Conservation (phyloP, 2,113 vertebrate species). For the Halcyon malimbica region DNA sequence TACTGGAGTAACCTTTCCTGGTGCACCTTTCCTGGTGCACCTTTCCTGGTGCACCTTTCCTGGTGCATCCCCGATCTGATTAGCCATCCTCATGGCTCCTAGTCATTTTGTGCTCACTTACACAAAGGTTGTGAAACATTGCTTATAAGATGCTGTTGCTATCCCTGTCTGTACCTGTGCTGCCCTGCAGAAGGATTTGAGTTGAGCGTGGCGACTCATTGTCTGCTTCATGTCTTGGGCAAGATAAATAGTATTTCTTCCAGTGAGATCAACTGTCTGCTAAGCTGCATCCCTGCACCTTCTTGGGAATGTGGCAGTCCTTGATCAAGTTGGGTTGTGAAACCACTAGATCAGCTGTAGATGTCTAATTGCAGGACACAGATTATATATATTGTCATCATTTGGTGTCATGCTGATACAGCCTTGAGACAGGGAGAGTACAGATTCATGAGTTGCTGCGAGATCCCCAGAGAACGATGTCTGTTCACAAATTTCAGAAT, state of each 20-base stretch:
- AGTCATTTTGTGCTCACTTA: background rate
- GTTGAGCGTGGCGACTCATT: background rate
- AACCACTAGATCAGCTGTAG: background rate
- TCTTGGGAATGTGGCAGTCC: background rate
- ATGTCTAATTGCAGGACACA: background rate
- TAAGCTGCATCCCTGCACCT: background rate
- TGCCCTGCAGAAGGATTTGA: background rate
- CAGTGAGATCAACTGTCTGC: background rate
- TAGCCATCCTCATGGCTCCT: background rate
- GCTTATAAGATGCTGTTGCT: background rate
- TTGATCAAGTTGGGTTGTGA: background rate
- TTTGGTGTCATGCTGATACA: background rate
- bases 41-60: background rate
- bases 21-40: background rate
- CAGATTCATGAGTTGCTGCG: background rate
- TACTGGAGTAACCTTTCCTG: background rate
- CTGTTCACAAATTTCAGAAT: background rate
- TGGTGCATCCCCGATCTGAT: background rate
- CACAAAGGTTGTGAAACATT: too few relatives aligned
- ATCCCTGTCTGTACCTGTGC: background rate
- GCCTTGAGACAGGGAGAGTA: background rate
- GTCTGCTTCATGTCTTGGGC: background rate
- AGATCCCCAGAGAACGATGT: background rate
- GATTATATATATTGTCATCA: background rate
- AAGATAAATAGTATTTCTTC: background rate